Evolutionary conservation across 1,140 invertebrate species (phyloP), one percentile per base, ranked within the genome.

Genomic region (Pseudobourletiella spinata): DNA sequence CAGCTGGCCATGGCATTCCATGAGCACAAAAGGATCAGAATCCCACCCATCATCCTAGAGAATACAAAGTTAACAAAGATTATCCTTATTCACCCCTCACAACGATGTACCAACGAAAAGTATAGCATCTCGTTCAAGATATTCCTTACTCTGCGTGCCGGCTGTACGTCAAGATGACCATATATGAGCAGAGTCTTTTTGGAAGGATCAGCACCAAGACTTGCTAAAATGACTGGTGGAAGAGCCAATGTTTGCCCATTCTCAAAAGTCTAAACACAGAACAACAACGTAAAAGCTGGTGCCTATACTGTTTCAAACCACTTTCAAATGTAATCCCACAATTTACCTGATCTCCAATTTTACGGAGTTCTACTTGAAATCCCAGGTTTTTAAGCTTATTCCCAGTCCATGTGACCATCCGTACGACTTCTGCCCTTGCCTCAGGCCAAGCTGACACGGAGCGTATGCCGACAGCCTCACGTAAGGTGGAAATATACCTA

Each of bases 141-240:
- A n/a, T n/a, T n/a, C n/a, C 29, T 42, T 44, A 79, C 78, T 72
- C 84, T 84, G 3, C 84, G 71, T 8, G 95, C 95, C 44, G 95
- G 95, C 75, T 98, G 95, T 1, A 98, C 95, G 81, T 99, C 96
- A 70, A 99, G 83, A 79, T 99, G 96, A 0, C 95, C 96, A 78
- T 99, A 99, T 51, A 99, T 81, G 55, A 91, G 83, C 44, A 98
- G 81, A 18, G 95, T 99, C 71, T 93, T 88, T 74, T 95, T 95
- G 4, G 82, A 82, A 0, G 84, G 78, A 74, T 97, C 90, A 66
- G 81, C 84, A 61, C 93, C 94, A 48, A 98, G 78, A 28, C 76
- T 78, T 22, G 86, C 94, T n/a, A 96, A 77, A 22, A 98, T 71
- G 11, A 94, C 86, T 29, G 94, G 92, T 1, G 96, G 96, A 30